Conservation (phyloP, 1,140 invertebrate species). For the Musca vetustissima region DNA sequence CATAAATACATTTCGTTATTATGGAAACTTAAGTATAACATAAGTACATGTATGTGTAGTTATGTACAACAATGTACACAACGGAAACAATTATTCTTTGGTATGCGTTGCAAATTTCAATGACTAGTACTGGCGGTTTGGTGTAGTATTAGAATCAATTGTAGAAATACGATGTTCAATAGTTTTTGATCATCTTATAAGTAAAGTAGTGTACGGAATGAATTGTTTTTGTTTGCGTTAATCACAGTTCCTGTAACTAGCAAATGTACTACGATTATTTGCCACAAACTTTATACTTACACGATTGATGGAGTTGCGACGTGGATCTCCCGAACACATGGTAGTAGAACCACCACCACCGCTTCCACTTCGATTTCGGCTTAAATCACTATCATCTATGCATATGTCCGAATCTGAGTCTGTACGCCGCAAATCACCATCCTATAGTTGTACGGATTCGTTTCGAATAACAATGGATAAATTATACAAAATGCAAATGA, state of each 20-base stretch:
- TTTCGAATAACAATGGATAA: background rate
- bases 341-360: constrained; percentile 28
- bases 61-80: too few relatives aligned
- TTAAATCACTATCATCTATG: constrained; percentile 65
- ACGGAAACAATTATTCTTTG: background rate
- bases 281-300: constrained; percentile 55
- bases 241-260: constrained; percentile 56
- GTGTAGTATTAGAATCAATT: background rate
- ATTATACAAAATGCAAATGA: background rate
- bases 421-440: constrained; percentile 63
- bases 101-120: background rate
- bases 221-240: constrained; percentile 30
- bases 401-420: constrained; percentile 88
- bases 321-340: constrained; percentile 28
- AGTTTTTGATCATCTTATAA: constrained; percentile 12
- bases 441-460: constrained; percentile 4
- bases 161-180: constrained; percentile 28
- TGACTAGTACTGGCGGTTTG: constrained; percentile 4
- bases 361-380: constrained; percentile 37
- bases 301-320: constrained; percentile 54
- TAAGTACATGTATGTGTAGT: background rate
- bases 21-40: background rate
- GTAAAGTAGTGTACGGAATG: constrained; percentile 30
- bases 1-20: background rate
- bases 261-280: constrained; percentile 52